Base-by-base conservation (phyloP, 2,797 vertebrate species). In the Mus caroli region DNA sequence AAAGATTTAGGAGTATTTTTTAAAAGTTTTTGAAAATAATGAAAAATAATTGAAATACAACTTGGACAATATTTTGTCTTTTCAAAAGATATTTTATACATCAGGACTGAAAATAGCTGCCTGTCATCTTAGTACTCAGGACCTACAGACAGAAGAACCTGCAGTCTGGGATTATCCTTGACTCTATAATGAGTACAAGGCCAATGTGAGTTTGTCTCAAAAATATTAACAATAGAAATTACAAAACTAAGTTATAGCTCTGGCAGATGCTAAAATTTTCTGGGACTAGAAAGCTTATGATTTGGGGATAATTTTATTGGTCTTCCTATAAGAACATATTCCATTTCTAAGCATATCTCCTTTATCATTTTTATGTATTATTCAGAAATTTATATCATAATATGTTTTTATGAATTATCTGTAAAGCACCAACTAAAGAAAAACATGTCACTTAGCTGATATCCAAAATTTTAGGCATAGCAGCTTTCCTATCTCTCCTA, bases 401-500 rank as follows among this genome's bases (percentile, higher is more conserved):
- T 15, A 69, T n/a, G 15, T n/a, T n/a, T 69, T 34, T 69, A 9
- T n/a, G 6, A n/a, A 69, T 69, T 69, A 19, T 69, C 67, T 69
- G 19, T 0, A 19, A 69, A n/a, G 34, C 31, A 69, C 34, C 6
- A 0, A 94, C 76, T 4, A 97, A 83, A 80, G 6, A 83, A 94
- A 37, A 92, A 0, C 37, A 71, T 34, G 0, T 52, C 96, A 94
- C 87, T 88, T 96, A 95, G 78, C 20, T 93, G 80, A 93, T 94
- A 88, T 6, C 52, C 0, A 82, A 54, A 69, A 75, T 82, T 97
- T 96, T 97, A 91, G 95, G 62, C 94, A 92, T 75, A 95, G 26
- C 14, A 73, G 88, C 92, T 97, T 96, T 34, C 26, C 34, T 50
- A 54, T 86, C 10, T 6, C 94, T 86, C 67, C 50, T 94, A 86